These are phyloP conservation scores for Diplodus sargus DNA, from an alignment of 2,797 vertebrate species.

Conservation along the genomic window DNA sequence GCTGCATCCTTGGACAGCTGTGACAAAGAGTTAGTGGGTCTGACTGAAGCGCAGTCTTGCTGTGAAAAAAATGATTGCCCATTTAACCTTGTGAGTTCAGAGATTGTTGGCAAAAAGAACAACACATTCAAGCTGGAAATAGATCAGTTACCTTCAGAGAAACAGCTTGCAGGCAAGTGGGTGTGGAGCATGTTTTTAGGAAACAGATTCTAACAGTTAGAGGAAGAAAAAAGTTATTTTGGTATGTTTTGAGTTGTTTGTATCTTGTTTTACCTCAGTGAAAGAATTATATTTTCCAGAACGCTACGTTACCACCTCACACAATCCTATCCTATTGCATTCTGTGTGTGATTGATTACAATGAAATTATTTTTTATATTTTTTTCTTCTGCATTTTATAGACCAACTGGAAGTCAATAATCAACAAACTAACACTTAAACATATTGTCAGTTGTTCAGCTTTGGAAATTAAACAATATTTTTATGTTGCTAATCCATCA, in stretches of 20 bases:
- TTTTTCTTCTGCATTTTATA: no score
- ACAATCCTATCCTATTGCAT: not conserved
- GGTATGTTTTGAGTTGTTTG: not conserved
- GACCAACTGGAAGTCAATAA: no score
- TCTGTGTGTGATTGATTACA: not conserved
- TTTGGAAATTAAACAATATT: not conserved
- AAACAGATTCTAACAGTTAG: not conserved
- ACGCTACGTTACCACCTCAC: not conserved
- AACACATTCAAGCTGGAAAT: conserved; percentile 8
- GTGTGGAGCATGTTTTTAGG: not conserved
- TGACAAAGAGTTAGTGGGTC: conserved; percentile 35
- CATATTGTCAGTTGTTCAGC: not conserved
- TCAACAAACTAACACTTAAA: no score
- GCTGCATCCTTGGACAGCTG: conserved; percentile 25
- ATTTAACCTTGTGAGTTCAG: conserved; percentile 56
- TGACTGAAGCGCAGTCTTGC: conserved; percentile 22
- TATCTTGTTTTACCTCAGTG: not conserved
- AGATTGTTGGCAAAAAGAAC: conserved; percentile 33
- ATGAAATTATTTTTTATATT: no score
- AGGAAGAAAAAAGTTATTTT: not conserved
- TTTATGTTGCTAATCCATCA: not conserved
- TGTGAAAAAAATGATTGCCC: conserved; percentile 40
- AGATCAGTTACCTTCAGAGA: conserved; percentile 22
- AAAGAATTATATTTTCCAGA: not conserved
- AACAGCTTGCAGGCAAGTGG: not conserved